A percentile compares a stretch with the other conserved stretches of the same genome.
These are phyloP conservation scores for Podocnemis expansa DNA, from an alignment of 2,113 vertebrate species.

Conservation along the genomic window DNA sequence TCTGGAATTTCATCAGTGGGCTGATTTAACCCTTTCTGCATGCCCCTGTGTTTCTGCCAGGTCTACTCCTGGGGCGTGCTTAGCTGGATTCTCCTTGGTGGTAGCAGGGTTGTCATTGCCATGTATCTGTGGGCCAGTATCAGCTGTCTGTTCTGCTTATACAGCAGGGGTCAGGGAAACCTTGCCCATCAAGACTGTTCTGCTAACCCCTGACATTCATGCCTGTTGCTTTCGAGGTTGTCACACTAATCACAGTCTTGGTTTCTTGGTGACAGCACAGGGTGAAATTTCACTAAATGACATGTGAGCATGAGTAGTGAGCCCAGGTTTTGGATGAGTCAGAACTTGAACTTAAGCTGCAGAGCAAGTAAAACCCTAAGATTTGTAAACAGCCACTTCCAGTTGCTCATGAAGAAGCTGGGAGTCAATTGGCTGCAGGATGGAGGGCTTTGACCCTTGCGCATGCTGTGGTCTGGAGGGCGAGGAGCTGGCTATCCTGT, in stretches of 20 bases:
- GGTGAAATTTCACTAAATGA: accelerated
- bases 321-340: not conserved
- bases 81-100: accelerated
- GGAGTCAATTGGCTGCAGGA: not conserved
- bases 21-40: accelerated
- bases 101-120: accelerated
- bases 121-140: accelerated
- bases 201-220: not conserved
- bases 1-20: accelerated
- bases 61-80: accelerated
- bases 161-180: not conserved
- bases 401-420: accelerated
- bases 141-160: not conserved
- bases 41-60: accelerated
- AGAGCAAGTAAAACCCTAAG: accelerated
- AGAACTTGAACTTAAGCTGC: not conserved
- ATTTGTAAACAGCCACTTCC: accelerated
- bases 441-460: not conserved
- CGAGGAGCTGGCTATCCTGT: not conserved
- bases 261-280: accelerated
- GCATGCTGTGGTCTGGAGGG: not conserved
- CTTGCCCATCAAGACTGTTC: no score
- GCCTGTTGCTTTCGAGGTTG: not conserved
- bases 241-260: accelerated
- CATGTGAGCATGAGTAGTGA: accelerated